A percentile compares a stretch with the other conserved stretches of the same genome.
Conservation (phyloP, 2,888 invertebrate genomes). For the Archips crataeganus region DNA sequence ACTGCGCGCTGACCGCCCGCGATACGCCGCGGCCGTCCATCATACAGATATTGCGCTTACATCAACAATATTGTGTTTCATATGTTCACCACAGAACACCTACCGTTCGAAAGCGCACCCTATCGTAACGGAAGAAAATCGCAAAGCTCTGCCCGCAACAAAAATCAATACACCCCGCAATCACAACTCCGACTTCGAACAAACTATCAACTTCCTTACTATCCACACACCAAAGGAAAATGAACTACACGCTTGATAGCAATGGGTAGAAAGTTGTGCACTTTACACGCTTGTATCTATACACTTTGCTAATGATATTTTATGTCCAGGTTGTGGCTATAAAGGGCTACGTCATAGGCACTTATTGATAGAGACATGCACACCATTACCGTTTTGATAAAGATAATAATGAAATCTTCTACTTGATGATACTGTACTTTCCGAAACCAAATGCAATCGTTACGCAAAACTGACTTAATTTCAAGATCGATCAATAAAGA, state of each 20-base stretch:
- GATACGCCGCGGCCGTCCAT: constrained; percentile 73
- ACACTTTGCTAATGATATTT: constrained; percentile 43
- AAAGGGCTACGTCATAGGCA: constrained; percentile 67
- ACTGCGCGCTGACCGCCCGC: constrained; percentile 77
- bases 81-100: constrained; percentile 47
- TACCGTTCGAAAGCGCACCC: constrained; percentile 49
- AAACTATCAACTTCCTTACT: constrained; percentile 49
- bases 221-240: constrained; percentile 45
- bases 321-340: constrained; percentile 59
- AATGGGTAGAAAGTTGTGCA: constrained; percentile 39
- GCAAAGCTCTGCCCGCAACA: constrained; percentile 32
- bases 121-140: constrained; percentile 39
- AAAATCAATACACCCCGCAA: constrained; percentile 66
- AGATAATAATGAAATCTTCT: constrained; percentile 43
- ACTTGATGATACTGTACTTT: constrained; percentile 3
- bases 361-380: constrained; percentile 57
- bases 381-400: constrained; percentile 52
- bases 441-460: constrained; percentile 6
- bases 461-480: not conserved
- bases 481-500: not conserved
- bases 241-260: constrained; percentile 43
- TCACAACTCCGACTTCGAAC: constrained; percentile 46
- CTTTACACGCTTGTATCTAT: constrained; percentile 36
- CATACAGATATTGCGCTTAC: constrained; percentile 83
- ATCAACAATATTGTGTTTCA: constrained; percentile 83